Evolutionary conservation across 2,797 vertebrate genomes (phyloP).

Genomic region (Cirrhinus molitorella): DNA sequence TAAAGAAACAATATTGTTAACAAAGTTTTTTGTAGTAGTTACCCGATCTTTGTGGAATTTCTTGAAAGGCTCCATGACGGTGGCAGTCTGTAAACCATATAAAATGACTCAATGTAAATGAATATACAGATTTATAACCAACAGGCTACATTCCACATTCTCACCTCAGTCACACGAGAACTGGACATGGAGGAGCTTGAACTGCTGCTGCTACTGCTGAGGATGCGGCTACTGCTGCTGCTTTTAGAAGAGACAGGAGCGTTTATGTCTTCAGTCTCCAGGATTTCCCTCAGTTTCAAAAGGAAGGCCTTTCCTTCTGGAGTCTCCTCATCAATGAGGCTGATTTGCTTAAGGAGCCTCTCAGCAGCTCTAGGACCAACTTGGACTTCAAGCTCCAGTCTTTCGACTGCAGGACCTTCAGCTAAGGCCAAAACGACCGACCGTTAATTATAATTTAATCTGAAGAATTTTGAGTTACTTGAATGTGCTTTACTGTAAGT

Average conservation of each 20-base stretch:
- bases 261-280: constrained; percentile 66
- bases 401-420: constrained; percentile 76
- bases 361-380: constrained; percentile 78
- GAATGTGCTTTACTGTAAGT: too few relatives aligned
- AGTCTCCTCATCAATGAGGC: constrained; percentile 57
- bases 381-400: constrained; percentile 80
- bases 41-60: constrained; percentile 72
- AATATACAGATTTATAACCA: neutral
- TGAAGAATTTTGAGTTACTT: too few relatives aligned
- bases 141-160: neutral
- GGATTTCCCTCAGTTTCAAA: constrained; percentile 80
- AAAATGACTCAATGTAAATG: neutral
- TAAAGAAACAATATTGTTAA: neutral
- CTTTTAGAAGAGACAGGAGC: neutral
- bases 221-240: constrained; percentile 62
- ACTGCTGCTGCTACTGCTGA: constrained; percentile 53
- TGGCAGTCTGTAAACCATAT: constrained; percentile 49
- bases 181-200: constrained; percentile 66
- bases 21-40: neutral
- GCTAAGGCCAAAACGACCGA: constrained; percentile 60
- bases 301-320: constrained; percentile 65
- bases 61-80: constrained; percentile 58
- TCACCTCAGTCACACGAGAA: constrained; percentile 57
- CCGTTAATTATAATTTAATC: neutral
- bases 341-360: constrained; percentile 76